Evolutionary conservation across 2,888 invertebrate species (phyloP).

Genomic region (Sthenelais limicola): DNA sequence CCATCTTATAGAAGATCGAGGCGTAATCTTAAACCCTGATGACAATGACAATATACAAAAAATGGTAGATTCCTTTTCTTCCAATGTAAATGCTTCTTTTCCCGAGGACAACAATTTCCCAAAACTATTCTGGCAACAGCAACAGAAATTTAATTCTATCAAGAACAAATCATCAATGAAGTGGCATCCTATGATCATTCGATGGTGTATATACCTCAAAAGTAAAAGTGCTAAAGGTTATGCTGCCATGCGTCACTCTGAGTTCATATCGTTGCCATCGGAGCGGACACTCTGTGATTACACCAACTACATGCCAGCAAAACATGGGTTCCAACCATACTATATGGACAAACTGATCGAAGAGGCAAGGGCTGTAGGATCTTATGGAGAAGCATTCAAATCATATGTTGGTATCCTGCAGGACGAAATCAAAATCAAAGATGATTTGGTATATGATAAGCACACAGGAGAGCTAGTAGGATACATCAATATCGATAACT

Average conservation of each 20-base stretch:
- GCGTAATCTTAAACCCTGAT: neutral
- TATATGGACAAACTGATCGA: neutral
- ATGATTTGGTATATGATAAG: conserved; percentile 54
- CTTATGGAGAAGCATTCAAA: neutral
- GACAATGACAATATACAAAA: neutral
- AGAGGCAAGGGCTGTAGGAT: conserved; percentile 1
- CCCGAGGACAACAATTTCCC: neutral
- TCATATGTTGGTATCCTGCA: conserved; percentile 48
- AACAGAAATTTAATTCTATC: neutral
- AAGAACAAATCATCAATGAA: neutral
- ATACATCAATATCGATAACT: conserved; percentile 45
- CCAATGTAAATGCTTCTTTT: neutral
- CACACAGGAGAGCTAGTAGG: conserved; percentile 51
- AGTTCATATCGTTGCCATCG: conserved; percentile 17
- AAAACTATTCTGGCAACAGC: conserved; percentile 5
- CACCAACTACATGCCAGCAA: neutral
- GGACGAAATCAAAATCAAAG: conserved; percentile 51
- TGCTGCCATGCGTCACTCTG: neutral
- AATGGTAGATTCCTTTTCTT: neutral
- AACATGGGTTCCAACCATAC: neutral
- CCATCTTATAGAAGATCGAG: neutral
- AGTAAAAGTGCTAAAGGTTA: neutral
- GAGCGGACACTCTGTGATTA: conserved; percentile 23
- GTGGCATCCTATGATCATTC: too few species aligned
- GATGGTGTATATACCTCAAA: conserved; percentile 18